Evolutionary conservation across 2,888 invertebrate genomes (phyloP), one percentile per base, ranked within the genome.

Genomic region (Archaeoteleia sp.): DNA sequence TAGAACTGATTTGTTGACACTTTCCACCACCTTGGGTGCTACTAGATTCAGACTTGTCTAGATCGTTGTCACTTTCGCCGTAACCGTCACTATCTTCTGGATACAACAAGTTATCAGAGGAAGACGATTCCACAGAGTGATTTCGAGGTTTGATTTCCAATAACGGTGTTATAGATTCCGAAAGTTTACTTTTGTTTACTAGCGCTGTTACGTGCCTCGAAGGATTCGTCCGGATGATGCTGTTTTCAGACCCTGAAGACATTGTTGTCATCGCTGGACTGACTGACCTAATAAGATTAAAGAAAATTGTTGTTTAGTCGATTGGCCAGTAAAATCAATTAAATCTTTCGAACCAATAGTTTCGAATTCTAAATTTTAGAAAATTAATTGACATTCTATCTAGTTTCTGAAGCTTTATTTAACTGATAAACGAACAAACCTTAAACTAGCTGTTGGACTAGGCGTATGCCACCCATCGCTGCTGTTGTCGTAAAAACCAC

Each of bases 1-100:
- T 90, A 0, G 94, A 92, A 69, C 93, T 93, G 10, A 94, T 93
- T 63, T 91, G 89, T 71, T 92, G 63, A 30, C 68, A 65, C 49
- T 69, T 49, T n/a, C n/a, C n/a, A 5, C 49, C 43, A 15, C 40
- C 29, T 15, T 62, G 53, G 1, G 30, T n/a, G 10, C 67, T 40
- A 12, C 54, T 51, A n/a, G 35, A 25, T 9, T 63, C 67, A 12
- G 57, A 32, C 12, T 67, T 65, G n/a, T 74, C 75, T 37, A 74
- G 70, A 9, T 74, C 74, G 45, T 57, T 72, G 8, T 72, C 74
- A 42, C 74, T 74, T 34, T 71, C 71, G 12, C 58, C 71, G 8
- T 58, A 68, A 12, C 62, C 66, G 48, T 74, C 88, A 7, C 83
- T 80, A 14, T 74, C 76, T 0, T 87, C 84, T 23, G 87, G 74